A percentile compares a stretch with the other conserved stretches of the same genome.
phyloP scores from a whole-genome alignment of 2,888 invertebrate genomes.

The Eueremaeus valkanovi region DNA sequence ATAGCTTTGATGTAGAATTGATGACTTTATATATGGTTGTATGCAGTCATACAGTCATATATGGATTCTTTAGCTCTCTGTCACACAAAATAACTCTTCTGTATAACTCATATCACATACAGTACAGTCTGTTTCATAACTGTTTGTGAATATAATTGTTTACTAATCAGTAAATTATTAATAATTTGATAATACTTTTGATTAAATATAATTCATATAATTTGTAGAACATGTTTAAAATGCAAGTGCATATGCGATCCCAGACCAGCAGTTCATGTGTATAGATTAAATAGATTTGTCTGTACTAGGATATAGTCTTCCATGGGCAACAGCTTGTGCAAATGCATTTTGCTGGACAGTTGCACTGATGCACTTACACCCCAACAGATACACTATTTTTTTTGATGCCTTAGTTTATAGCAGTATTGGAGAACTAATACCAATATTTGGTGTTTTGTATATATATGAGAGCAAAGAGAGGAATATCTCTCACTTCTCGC shows the following conservation, averaged over 20 bases:
- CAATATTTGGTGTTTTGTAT: constrained; percentile 1
- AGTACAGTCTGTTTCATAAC: no score
- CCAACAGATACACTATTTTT: background rate
- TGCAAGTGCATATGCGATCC: no score
- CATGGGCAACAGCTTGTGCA: constrained; percentile 31
- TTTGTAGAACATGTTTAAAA: no score
- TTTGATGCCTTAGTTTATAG: background rate
- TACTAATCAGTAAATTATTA: no score
- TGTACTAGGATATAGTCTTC: background rate
- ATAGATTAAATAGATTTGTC: no score
- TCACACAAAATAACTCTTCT: background rate
- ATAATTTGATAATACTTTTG: no score
- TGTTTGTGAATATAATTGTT: no score
- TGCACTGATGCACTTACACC: constrained; percentile 17
- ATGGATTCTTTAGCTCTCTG: background rate
- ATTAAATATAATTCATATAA: no score
- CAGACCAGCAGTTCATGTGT: no score
- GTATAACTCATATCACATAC: background rate
- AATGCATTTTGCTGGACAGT: constrained; percentile 28
- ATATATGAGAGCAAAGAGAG: background rate
- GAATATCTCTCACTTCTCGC: background rate
- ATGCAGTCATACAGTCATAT: background rate
- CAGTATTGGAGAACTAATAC: background rate
- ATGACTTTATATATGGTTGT: constrained; percentile 31
- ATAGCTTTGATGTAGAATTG: constrained; percentile 30